Base-by-base conservation (phyloP, 2,888 invertebrate genomes). In the Proisotoma minuta region DNA sequence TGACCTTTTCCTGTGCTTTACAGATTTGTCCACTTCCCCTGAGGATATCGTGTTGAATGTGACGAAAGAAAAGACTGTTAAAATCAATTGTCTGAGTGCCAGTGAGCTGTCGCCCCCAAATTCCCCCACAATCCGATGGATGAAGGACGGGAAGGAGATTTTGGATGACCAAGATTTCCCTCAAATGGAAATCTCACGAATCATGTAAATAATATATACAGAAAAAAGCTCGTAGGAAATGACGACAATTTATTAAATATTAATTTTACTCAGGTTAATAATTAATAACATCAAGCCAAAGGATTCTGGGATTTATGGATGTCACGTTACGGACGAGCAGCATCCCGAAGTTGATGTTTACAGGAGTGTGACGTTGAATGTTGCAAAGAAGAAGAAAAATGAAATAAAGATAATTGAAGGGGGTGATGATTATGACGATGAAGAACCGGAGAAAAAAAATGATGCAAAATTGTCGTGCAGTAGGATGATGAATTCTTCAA, bases 51-150 rank as follows among this genome's bases (percentile, higher is more conserved):
- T 27, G 8, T 51, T 62, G n/a, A 63, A 47, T 22, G 63, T 69
- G 15, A 54, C 40, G 0, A 57, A 52, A 22, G 65, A 67, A 15
- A 58, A 52, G 2, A 58, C 52, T 8, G 29, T 72, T 0, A 57
- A 66, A 53, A 59, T 72, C 15, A 43, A 65, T 8, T 72, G 72
- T 62, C 28, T 64, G n/a, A 62, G 68, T 3, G 62, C 69, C 27
- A 34, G 47, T 15, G 72, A 70, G 52, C 54, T 58, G 18, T n/a
- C n/a, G n/a, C 47, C 47, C 5, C 8, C 22, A 3, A 62, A 57
- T n/a, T 57, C 53, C 12, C 52, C 64, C 40, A 57, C 60, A 26
- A 69, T 67, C 12, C 47, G 29, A 1, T 72, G 72, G 72, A 28
- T 57, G 10, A 69, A 69, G 40, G 59, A 72, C 59, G 65, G 60